Evolutionary conservation across 2,797 vertebrate genomes (phyloP), one percentile per base, ranked within the genome.

Genomic region (Calcarius lapponicus): DNA sequence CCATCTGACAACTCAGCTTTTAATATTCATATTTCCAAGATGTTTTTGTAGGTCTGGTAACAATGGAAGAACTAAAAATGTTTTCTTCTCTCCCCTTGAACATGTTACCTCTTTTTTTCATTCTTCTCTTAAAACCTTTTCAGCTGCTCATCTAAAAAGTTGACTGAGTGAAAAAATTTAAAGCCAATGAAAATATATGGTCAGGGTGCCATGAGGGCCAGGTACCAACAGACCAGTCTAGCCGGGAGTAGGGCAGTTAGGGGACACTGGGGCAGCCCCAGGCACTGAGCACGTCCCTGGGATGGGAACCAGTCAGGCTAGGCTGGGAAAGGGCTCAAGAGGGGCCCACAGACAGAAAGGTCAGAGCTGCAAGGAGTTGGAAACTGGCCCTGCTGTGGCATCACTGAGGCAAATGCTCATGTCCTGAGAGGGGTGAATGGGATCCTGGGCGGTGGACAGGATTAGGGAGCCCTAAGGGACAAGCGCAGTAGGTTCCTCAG

Each of bases 331-430:
- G n/a, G 17, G 12, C 17, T 71, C 40, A 25, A 25, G 12, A 38
- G 28, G 13, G 2, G 0, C 2, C 20, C 42, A 32, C 0, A 0
- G 11, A 7, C 0, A 1, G 24, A 45, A 26, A 70, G 12, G 31
- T 14, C 25, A 72, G 38, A 36, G 15, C 14, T 60, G 6, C 2
- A 3, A 19, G 13, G 9, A 79, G 8, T 7, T 90, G 42, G 57
- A 90, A 48, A 26, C 3, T 2, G 4, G 4, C 11, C 13, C 10
- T 79, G 6, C 25, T n/a, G 10, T 8, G 7, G 6, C 5, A 7
- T 32, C 18, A 4, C 11, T 85, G 34, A 21, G 12, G 17, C 13
- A 74, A 45, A 6, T 32, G 3, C 25, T 38, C 36, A 18, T 7
- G 13, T 45, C 13, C 18, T 20, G 20, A 79, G 31, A 38, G 11